A percentile compares a stretch with the other conserved stretches of the same genome.
Conservation (phyloP, 2,113 vertebrate genomes). For the Bagarius yarrelli region DNA sequence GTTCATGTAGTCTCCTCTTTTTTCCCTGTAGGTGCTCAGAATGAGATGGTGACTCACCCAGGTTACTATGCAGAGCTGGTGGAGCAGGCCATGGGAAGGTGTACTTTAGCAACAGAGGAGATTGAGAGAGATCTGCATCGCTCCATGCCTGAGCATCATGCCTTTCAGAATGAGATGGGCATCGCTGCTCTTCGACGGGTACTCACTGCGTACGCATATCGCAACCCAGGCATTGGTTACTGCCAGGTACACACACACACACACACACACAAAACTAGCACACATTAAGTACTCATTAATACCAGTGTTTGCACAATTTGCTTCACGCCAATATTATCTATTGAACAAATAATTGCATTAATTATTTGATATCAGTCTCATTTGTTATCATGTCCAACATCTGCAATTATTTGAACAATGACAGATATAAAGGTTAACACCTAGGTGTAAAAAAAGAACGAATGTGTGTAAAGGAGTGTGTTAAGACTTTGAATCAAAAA, state of each 20-base stretch:
- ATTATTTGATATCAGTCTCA: too few species aligned
- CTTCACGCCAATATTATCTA: not conserved
- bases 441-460: too few species aligned
- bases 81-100: slow-evolving; percentile 83
- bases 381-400: too few species aligned
- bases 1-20: not conserved
- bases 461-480: too few species aligned
- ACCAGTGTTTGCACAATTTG: not conserved
- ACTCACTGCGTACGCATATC: slow-evolving; percentile 92
- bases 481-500: too few species aligned
- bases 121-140: slow-evolving; percentile 96
- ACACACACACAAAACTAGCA: not conserved
- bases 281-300: not conserved
- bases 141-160: slow-evolving; percentile 95
- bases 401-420: too few species aligned
- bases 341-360: too few species aligned
- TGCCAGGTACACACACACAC: slow-evolving; percentile 80
- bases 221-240: slow-evolving; percentile 94
- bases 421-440: too few species aligned
- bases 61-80: slow-evolving; percentile 90
- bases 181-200: slow-evolving; percentile 94
- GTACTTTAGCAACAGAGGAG: slow-evolving; percentile 90
- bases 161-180: slow-evolving; percentile 93
- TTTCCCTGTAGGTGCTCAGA: slow-evolving; percentile 81
- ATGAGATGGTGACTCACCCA: slow-evolving; percentile 89